Base-by-base conservation (phyloP, 2,888 invertebrate species). In the Standfussiana lucernea region DNA sequence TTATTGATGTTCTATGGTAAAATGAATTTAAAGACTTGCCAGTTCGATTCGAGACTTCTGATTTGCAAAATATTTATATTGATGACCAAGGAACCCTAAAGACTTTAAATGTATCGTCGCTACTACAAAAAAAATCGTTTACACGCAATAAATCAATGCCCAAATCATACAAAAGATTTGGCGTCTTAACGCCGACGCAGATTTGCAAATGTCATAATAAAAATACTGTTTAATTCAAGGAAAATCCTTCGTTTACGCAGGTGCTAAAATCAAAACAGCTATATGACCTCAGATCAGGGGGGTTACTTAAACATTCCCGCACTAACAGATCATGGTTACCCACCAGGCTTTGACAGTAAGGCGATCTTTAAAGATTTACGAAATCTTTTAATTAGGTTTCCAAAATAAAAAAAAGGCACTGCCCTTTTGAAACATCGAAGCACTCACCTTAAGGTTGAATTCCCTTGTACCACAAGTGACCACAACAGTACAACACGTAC, bases 381-480 rank as follows among this genome's bases (percentile, higher is more conserved):
- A 53, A 6, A 15, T 56, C 15, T 61, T 61, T 32, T 35, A 40
- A 0, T 15, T 28, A 32, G 37, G 6, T 59, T 24, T 8, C 0
- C 18, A 32, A 70, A 50, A 35, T 21, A 6, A 47, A 59, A 79
- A 70, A n/a, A 21, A 71, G 71, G 35, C 80, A 32, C 37, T 62
- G 35, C 72, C 53, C 42, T 53, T 80, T 64, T 64, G 32, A 40
- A 64, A 47, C 15, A 45, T 61, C 2, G 40, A 15, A 11, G 50
- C n/a, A 28, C 21, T 72, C 7, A 47, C 37, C 32, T 24, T 35
- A 61, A 37, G 21, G 2, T 72, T 56, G 6, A 21, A 50, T 42
- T 61, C 45, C 53, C 13, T n/a, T 56, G 53, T 28, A 28, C 53
- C n/a, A 47, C 2, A 53, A 37, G n/a, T n/a, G 45, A 45, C 18